These are phyloP conservation scores for Nerophis ophidion DNA, from an alignment of 2,113 vertebrate genomes.

Conservation along the genomic window DNA sequence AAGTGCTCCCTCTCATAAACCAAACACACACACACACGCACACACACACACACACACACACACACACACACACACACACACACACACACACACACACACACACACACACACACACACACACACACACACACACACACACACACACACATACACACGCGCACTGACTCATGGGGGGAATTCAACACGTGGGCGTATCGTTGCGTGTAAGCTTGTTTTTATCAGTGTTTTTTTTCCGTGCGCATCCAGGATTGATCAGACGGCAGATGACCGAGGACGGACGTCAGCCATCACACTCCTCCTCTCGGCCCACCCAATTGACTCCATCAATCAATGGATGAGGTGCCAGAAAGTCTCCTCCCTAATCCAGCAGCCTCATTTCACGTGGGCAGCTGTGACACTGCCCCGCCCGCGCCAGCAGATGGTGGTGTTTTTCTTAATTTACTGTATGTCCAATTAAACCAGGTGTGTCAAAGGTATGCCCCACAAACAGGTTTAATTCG, in stretches of 20 bases:
- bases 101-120: no score
- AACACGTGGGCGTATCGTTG: slow-evolving; percentile 26
- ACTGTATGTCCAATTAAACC: not conserved
- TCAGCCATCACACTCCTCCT: slow-evolving; percentile 42
- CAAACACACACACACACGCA: slow-evolving; percentile 27
- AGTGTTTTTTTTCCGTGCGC: slow-evolving; percentile 11
- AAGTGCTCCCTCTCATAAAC: slow-evolving; percentile 54
- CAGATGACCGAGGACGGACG: slow-evolving; percentile 45
- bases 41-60: not conserved
- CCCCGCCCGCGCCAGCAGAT: no score
- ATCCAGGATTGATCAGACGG: slow-evolving; percentile 45
- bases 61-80: slow-evolving; percentile 25
- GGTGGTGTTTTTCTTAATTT: no score
- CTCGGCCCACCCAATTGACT: slow-evolving; percentile 55
- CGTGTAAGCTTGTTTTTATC: slow-evolving; percentile 39
- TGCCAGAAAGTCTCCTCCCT: slow-evolving; percentile 51
- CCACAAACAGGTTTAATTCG: no score
- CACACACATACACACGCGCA: slow-evolving; percentile 7
- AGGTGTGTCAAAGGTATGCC: no score
- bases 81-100: not conserved
- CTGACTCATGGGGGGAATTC: slow-evolving; percentile 19
- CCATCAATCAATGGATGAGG: slow-evolving; percentile 61
- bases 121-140: slow-evolving; percentile 4
- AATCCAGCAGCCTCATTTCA: slow-evolving; percentile 41
- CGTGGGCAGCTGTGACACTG: slow-evolving; percentile 27